Conservation (phyloP, 2,888 invertebrate genomes). For the Oscheius sp. region DNA sequence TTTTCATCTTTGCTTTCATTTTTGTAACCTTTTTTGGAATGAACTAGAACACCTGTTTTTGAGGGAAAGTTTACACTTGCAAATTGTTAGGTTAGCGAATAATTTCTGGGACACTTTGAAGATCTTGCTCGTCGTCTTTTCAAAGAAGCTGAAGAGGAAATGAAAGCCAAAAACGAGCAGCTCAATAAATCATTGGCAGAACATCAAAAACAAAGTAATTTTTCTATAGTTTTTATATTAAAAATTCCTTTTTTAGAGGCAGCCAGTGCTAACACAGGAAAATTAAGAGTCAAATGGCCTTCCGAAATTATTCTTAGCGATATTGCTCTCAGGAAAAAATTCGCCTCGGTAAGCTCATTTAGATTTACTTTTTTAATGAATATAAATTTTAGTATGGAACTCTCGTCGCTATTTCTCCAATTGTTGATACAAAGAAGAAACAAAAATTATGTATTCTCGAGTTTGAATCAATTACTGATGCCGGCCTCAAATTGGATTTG, state of each 20-base stretch:
- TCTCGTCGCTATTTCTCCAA: background rate
- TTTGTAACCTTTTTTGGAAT: too few relatives aligned
- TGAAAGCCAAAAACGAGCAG: constrained; percentile 32
- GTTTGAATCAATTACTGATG: constrained; percentile 16
- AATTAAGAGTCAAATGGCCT: background rate
- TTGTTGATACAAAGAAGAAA: background rate
- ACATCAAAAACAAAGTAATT: constrained; percentile 3
- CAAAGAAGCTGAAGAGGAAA: constrained; percentile 44
- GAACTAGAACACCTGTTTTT: too few relatives aligned
- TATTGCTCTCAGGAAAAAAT: background rate
- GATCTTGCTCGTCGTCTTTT: constrained; percentile 38
- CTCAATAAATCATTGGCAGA: background rate
- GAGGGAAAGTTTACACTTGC: too few relatives aligned
- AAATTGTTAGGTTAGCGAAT: too few relatives aligned
- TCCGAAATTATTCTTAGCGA: background rate
- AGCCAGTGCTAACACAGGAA: background rate
- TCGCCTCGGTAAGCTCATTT: background rate
- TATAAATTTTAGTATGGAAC: constrained; percentile 10
- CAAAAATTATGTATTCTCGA: constrained; percentile 10
- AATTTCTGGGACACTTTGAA: constrained; percentile 47
- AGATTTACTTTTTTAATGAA: background rate
- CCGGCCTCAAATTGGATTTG: background rate
- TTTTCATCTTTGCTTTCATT: too few relatives aligned
- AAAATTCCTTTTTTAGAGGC: background rate
- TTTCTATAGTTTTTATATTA: background rate